Base-by-base conservation (phyloP, 2,797 vertebrate species). In the Carapus acus region DNA sequence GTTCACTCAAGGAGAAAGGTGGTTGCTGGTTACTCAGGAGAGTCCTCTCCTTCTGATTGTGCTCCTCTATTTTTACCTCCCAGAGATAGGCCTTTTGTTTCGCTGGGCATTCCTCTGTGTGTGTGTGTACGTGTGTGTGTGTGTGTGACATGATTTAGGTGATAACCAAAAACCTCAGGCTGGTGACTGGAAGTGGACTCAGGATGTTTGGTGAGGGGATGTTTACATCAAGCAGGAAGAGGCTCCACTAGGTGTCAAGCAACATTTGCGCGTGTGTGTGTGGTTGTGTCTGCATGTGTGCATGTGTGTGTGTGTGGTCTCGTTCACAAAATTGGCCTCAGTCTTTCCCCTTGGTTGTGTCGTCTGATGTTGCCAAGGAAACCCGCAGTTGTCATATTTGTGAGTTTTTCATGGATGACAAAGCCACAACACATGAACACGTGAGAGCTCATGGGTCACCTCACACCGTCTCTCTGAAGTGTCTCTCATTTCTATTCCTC, bases 151-250 rank as follows among this genome's bases (percentile, higher is more conserved):
- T 27, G 24, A 27, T 27, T 4, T 27, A 27, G 24, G 9, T 27
- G 24, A 27, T 27, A 27, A 27, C 4, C 4, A 27, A 27, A 27
- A 27, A 27, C 5, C 9, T 9, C 24, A 27, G 24, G 9, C 41
- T 21, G 4, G 24, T 31, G 29, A 23, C 15, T 22, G 21, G 6
- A 20, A 8, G 19, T 12, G 11, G 19, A 6, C 5, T 6, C 20
- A 64, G 40, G 55, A 55, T 61, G 51, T 69, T 54, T 52, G 29
- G 1, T n/a, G 4, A 34, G 34, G 59, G 59, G 62, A 62, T 58
- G 63, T 74, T 73, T 65, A 58, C 44, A 34, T 24, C 12, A 24
- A 51, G 37, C 1, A 1, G 47, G 24, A 54, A 69, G 36, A 43
- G 40, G 34, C 15, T 12, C 21, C 9, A 18, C 20, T 18, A 11